A percentile compares a stretch with the other conserved stretches of the same genome.
These are phyloP conservation scores for Callimorpha dominula DNA, from an alignment of 2,888 invertebrate species.

Conservation along the genomic window DNA sequence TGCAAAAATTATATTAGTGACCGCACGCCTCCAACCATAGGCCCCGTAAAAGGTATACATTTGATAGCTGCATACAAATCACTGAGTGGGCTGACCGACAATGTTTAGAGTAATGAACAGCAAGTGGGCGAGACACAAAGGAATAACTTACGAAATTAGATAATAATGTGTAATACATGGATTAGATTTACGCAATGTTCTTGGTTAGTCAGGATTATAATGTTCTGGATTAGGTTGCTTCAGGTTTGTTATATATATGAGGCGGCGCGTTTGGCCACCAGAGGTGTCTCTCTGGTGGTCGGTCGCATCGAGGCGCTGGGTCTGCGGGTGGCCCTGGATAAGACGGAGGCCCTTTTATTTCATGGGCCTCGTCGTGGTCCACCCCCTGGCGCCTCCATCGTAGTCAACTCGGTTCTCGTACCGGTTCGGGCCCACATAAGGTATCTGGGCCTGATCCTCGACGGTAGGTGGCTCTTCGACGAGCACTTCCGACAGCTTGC, in stretches of 20 bases:
- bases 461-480: too few relatives aligned
- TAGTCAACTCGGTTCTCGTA: too few relatives aligned
- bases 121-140: constrained; percentile 59
- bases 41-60: constrained; percentile 65
- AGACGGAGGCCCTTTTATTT: too few relatives aligned
- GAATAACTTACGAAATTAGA: constrained; percentile 44
- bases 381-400: too few relatives aligned
- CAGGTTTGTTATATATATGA: not conserved
- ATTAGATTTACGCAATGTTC: constrained; percentile 26
- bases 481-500: too few relatives aligned
- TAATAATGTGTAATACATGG: constrained; percentile 50
- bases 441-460: too few relatives aligned
- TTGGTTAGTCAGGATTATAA: constrained; percentile 11
- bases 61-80: constrained; percentile 69
- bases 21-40: constrained; percentile 52
- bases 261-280: too few relatives aligned
- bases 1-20: constrained; percentile 57
- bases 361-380: too few relatives aligned
- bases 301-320: too few relatives aligned
- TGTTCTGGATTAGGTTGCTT: constrained; percentile 21
- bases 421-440: too few relatives aligned
- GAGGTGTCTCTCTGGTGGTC: too few relatives aligned
- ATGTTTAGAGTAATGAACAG: constrained; percentile 49
- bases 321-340: too few relatives aligned
- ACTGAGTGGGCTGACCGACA: constrained; percentile 65